Conservation (phyloP, 2,888 invertebrate genomes). For the Orchesellides sinensis region DNA sequence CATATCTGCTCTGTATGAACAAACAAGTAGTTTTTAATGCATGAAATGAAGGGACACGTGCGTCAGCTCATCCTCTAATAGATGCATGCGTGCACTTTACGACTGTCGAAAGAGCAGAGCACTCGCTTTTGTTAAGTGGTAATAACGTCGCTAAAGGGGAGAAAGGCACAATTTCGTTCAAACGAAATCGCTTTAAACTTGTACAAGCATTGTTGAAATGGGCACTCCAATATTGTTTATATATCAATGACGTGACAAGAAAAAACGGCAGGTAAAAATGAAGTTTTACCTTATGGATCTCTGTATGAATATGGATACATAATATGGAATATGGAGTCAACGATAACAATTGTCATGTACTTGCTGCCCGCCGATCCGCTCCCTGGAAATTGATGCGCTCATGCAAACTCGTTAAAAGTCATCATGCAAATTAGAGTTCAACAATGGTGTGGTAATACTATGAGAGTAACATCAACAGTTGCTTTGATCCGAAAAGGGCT, state of each 20-base stretch:
- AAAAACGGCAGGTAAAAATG: not conserved
- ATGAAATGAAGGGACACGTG: slow-evolving; percentile 27
- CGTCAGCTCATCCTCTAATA: slow-evolving; percentile 19
- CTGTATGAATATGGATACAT: not conserved
- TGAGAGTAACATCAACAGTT: slow-evolving; percentile 47
- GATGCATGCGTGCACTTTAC: not conserved
- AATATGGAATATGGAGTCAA: not conserved
- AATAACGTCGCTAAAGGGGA: not conserved
- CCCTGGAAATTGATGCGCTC: slow-evolving; percentile 28
- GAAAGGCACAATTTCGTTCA: not conserved
- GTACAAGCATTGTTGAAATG: not conserved
- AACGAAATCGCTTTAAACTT: not conserved
- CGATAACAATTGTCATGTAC: not conserved
- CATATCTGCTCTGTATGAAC: not conserved
- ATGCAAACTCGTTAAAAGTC: slow-evolving; percentile 45
- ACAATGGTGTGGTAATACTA: slow-evolving; percentile 29
- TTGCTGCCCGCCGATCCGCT: not conserved
- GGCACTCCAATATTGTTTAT: not conserved
- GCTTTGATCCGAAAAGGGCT: slow-evolving; percentile 1
- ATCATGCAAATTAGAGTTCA: slow-evolving; percentile 53
- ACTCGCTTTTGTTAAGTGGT: not conserved
- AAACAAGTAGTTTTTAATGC: not conserved
- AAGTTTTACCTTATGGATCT: not conserved
- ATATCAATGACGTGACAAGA: slow-evolving; percentile 10
- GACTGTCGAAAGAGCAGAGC: not conserved